Evolutionary conservation across 2,797 vertebrate species (phyloP).

Genomic region (Coccyzus lansbergi): DNA sequence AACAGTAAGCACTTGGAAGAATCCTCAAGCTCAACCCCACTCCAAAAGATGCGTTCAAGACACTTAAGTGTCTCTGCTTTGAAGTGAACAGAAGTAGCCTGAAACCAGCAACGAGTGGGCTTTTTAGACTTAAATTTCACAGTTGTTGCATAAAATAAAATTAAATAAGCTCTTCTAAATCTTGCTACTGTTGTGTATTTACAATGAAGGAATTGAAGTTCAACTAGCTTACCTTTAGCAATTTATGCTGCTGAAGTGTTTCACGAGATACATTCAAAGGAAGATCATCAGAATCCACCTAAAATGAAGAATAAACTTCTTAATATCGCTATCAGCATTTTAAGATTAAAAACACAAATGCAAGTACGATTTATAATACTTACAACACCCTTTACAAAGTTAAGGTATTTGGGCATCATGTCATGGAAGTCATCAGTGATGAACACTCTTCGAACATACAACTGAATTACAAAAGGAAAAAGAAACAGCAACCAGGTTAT

Average conservation of each 20-base stretch:
- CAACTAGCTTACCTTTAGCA: constrained; percentile 87
- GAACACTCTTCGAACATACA: constrained; percentile 90
- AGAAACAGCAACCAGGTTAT: neutral
- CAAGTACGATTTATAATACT: constrained; percentile 69
- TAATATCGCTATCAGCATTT: neutral
- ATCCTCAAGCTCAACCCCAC: neutral
- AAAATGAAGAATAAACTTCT: neutral
- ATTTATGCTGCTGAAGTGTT: constrained; percentile 97
- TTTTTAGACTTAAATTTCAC: neutral
- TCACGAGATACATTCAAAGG: constrained; percentile 98
- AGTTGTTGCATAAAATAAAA: neutral
- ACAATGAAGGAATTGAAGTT: neutral
- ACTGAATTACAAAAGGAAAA: constrained; percentile 47
- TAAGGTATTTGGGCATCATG: constrained; percentile 99
- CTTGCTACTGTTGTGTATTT: neutral
- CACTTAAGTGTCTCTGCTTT: neutral
- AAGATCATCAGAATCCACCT: constrained; percentile 99
- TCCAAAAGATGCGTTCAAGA: neutral
- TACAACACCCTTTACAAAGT: constrained; percentile 97
- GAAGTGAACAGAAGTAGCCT: neutral
- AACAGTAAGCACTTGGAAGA: neutral
- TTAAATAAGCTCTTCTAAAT: neutral
- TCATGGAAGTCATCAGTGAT: constrained; percentile 99
- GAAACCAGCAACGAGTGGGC: neutral
- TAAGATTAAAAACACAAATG: neutral